phyloP scores from a whole-genome alignment of 2,113 vertebrate species.

The Microcebus jonahi region DNA sequence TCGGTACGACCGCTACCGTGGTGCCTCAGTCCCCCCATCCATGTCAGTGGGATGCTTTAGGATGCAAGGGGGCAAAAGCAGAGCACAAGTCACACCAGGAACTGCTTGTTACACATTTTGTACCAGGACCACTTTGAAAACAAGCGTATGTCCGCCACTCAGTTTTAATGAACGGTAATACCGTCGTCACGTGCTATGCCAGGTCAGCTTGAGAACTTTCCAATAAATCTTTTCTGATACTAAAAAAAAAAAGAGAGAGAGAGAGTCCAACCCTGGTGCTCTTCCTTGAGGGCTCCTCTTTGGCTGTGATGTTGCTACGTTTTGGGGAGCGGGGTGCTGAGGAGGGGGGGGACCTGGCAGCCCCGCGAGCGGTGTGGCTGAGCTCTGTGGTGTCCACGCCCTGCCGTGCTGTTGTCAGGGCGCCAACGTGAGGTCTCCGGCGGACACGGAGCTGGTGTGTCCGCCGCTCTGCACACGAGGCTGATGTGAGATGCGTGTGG shows the following conservation, averaged over 20 bases:
- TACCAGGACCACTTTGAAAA: constrained; percentile 47
- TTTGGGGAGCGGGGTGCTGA: background rate
- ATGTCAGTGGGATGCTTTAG: background rate
- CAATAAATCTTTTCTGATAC: constrained; percentile 84
- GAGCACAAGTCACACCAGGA: background rate
- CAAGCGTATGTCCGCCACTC: background rate
- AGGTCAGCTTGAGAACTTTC: constrained; percentile 74
- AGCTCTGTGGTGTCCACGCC: background rate
- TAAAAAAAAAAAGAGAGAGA: background rate
- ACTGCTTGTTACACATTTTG: constrained; percentile 77
- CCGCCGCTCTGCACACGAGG: rapidly evolving
- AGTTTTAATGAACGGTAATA: constrained; percentile 41
- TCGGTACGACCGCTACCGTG: background rate
- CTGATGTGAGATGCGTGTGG: background rate
- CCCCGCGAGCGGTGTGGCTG: background rate
- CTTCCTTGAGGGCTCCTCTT: background rate
- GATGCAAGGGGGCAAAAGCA: background rate
- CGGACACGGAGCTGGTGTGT: background rate
- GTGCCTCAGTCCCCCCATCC: constrained; percentile 44
- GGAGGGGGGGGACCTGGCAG: rapidly evolving
- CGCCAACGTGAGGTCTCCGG: background rate
- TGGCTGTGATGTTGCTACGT: background rate
- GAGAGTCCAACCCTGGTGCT: background rate
- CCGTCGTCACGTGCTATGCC: background rate
- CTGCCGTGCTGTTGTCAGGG: background rate